Evolutionary conservation across 1,140 invertebrate genomes (phyloP).

Genomic region (Gryllus bimaculatus): DNA sequence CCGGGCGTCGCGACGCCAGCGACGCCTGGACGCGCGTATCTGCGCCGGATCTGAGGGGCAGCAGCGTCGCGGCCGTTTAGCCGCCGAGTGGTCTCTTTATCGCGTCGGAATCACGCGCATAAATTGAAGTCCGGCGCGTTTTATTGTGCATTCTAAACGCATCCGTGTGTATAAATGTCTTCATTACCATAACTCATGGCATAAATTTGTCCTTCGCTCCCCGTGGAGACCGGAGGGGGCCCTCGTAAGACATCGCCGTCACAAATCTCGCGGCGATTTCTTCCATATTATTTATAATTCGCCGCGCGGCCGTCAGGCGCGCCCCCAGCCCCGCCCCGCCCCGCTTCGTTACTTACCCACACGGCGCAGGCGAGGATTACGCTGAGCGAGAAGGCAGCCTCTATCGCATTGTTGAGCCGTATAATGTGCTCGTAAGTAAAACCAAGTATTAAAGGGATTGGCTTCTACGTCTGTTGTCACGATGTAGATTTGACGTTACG

Average conservation of each 20-base stretch:
- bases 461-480: no score
- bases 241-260: neutral
- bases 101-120: neutral
- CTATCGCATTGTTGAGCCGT: no score
- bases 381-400: no score
- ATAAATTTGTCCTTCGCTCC: neutral
- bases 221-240: neutral
- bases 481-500: no score
- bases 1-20: no score
- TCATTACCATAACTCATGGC: slow-evolving; percentile 1
- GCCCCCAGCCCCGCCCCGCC: no score
- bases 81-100: neutral
- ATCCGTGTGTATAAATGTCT: neutral
- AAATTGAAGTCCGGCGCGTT: neutral
- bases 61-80: neutral
- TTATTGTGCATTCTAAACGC: slow-evolving; percentile 1
- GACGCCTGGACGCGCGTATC: neutral
- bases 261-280: neutral
- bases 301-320: no score
- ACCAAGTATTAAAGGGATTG: no score
- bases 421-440: no score
- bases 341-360: no score
- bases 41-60: neutral
- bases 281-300: neutral
- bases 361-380: no score